A percentile compares a stretch with the other conserved stretches of the same genome.
phyloP scores from a whole-genome alignment of 2,888 invertebrate species.

The Resseliella maxima region DNA sequence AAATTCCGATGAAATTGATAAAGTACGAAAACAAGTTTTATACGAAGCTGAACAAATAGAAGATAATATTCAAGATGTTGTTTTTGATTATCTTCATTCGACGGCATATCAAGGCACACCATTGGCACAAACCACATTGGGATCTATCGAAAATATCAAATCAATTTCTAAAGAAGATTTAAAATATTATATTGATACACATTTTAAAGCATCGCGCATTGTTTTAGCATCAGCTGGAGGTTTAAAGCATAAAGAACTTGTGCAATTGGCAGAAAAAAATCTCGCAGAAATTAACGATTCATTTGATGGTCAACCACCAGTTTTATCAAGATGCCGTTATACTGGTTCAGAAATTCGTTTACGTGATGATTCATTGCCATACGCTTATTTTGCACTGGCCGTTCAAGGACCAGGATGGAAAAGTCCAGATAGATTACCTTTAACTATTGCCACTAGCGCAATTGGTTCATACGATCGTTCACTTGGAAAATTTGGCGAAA shows the following conservation, averaged over 20 bases:
- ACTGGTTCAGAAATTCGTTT: conserved; percentile 92
- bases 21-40: conserved; percentile 96
- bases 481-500: conserved; percentile 91
- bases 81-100: conserved; percentile 97
- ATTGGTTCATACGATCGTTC: conserved; percentile 95
- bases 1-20: conserved; percentile 91
- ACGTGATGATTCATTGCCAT: conserved; percentile 93
- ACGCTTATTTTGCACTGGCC: conserved; percentile 93
- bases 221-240: conserved; percentile 96
- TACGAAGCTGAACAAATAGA: conserved; percentile 99
- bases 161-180: conserved; percentile 84
- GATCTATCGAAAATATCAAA: conserved; percentile 93
- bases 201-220: conserved; percentile 94
- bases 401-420: conserved; percentile 97
- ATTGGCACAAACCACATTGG: conserved; percentile 95
- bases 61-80: conserved; percentile 97
- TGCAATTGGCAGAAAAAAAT: conserved; percentile 83
- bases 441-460: conserved; percentile 98
- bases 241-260: conserved; percentile 88
- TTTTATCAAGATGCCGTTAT: conserved; percentile 81
- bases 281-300: conserved; percentile 77
- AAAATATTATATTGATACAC: conserved; percentile 84
- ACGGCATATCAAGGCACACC: conserved; percentile 96
- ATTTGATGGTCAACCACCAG: conserved; percentile 76
- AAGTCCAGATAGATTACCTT: conserved; percentile 95